Conservation (phyloP, 2,888 invertebrate genomes). For the Frankliniella intonsa region DNA sequence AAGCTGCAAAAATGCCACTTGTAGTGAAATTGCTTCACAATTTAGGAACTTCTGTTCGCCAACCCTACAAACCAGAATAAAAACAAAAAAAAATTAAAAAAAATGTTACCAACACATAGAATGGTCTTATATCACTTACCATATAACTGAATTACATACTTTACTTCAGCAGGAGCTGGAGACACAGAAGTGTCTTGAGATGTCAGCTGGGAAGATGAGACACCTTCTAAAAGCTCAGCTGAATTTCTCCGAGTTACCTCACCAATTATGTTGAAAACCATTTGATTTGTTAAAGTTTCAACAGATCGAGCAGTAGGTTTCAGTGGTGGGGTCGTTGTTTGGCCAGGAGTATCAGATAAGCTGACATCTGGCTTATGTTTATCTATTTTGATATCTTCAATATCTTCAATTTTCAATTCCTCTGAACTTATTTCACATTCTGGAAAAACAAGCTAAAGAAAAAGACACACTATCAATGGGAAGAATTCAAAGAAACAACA, state of each 20-base stretch:
- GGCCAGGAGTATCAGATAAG: not conserved
- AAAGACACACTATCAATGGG: not conserved
- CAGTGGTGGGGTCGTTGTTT: not conserved
- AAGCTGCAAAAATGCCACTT: constrained; percentile 52
- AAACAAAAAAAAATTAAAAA: not conserved
- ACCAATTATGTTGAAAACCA: constrained; percentile 52
- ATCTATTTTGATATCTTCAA: not conserved
- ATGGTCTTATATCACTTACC: not conserved
- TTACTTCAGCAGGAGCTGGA: not conserved
- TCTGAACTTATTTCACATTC: constrained; percentile 40
- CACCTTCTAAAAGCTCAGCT: not conserved
- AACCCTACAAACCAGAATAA: constrained; percentile 40
- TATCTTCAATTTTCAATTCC: constrained; percentile 23
- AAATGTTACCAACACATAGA: not conserved
- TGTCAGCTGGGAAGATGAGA: not conserved
- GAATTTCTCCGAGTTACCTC: constrained; percentile 47
- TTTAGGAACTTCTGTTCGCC: constrained; percentile 47
- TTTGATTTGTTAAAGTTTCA: constrained; percentile 50
- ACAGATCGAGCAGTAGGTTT: constrained; percentile 44
- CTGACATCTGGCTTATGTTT: not conserved
- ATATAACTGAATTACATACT: not conserved
- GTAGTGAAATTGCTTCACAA: constrained; percentile 49
- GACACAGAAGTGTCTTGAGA: not conserved
- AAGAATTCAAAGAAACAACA: constrained; percentile 27
- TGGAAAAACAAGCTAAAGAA: constrained; percentile 42